Percentiles rank a stretch among this genome's conserved stretches.
Conservation (phyloP, 2,797 vertebrate species). For the Myotis pilosus region DNA sequence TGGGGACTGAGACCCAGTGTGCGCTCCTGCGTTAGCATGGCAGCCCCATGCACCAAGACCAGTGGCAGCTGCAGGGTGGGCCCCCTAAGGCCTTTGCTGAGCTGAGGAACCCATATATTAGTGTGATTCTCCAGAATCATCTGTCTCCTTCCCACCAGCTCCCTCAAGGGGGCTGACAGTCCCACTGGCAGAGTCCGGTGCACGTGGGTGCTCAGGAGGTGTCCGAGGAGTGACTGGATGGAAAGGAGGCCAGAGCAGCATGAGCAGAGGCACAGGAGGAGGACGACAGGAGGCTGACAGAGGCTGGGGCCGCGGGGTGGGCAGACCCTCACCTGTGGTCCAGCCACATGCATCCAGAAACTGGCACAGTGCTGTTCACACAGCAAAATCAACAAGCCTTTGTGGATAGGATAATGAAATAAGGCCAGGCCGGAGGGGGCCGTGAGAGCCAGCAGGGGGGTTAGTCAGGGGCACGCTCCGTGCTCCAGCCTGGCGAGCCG, state of each 20-base stretch:
- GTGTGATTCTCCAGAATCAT: background rate
- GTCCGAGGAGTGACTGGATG: fast-evolving
- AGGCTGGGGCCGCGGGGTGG: fast-evolving
- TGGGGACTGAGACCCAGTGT: no score
- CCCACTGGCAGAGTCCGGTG: background rate
- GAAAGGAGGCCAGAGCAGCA: background rate
- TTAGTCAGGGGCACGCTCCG: background rate
- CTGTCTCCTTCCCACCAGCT: no score
- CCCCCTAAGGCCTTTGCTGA: background rate
- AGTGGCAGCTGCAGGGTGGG: fast-evolving
- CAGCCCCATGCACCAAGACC: background rate
- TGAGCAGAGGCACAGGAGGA: fast-evolving
- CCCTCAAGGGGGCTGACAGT: fast-evolving
- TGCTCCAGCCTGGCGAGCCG: background rate
- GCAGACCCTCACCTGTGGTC: fast-evolving
- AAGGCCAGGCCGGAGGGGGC: background rate
- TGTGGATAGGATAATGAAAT: no score
- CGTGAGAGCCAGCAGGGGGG: background rate
- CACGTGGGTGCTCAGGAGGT: background rate
- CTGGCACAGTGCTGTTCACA: fast-evolving
- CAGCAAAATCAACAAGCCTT: background rate
- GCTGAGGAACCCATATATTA: fast-evolving
- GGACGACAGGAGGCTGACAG: fast-evolving
- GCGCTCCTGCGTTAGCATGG: background rate
- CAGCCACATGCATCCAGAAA: background rate